Conservation (phyloP, 35 echinoderm and acorn worm genomes). For the Apostichopus californicus region DNA sequence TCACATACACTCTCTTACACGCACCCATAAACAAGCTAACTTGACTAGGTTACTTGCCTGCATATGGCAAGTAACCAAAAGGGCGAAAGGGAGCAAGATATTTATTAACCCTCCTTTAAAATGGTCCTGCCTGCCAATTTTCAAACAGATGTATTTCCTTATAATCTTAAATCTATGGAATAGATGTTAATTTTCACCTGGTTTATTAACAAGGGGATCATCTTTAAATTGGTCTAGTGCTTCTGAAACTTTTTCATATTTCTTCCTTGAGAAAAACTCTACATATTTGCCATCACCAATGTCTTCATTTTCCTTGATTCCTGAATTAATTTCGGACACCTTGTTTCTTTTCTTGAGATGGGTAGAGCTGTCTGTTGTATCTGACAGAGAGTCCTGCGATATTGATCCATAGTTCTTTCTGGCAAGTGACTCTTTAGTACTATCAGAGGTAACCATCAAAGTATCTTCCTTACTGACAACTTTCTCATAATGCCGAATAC, state of each 20-base stretch:
- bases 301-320: constrained; percentile 8
- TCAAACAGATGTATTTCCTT: no score
- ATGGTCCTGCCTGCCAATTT: no score
- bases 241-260: constrained; percentile 62
- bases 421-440: background rate
- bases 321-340: background rate
- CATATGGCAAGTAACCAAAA: no score
- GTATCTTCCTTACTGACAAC: constrained; percentile 53
- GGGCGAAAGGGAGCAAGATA: background rate
- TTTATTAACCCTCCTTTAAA: no score
- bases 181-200: constrained; percentile 61
- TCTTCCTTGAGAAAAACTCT: constrained; percentile 66
- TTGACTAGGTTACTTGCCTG: background rate
- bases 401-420: background rate
- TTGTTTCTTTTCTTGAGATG: background rate
- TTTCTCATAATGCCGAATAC: constrained; percentile 93
- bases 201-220: constrained; percentile 91
- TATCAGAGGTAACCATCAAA: background rate
- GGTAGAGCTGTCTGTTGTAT: background rate
- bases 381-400: background rate
- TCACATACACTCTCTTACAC: no score
- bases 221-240: constrained; percentile 82
- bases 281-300: constrained; percentile 54
- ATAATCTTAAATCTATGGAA: no score
- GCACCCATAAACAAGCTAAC: no score